These are phyloP conservation scores for Melangyna quadrimaculata DNA, from an alignment of 2,888 invertebrate genomes.

Conservation along the genomic window DNA sequence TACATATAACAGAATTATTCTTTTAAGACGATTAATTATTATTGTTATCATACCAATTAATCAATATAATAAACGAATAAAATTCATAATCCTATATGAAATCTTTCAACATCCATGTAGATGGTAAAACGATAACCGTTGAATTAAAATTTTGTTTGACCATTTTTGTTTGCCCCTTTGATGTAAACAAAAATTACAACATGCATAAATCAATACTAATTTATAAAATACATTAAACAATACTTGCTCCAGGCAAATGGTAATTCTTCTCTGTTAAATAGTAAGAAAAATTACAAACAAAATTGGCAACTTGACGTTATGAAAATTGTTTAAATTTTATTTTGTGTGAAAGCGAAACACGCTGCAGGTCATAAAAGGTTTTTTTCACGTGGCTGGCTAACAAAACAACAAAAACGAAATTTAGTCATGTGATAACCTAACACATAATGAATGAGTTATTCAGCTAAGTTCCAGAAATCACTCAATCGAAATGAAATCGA, in stretches of 20 bases:
- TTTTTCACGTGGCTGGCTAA: neutral
- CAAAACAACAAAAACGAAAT: neutral
- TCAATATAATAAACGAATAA: neutral
- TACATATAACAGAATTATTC: no score
- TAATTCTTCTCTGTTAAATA: neutral
- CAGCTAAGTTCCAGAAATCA: no score
- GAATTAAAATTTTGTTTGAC: neutral
- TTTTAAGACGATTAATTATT: neutral
- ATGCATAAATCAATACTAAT: neutral
- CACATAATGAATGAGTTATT: no score
- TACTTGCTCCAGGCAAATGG: neutral
- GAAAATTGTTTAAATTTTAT: neutral
- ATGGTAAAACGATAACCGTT: neutral
- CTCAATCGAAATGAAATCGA: no score
- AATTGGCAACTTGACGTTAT: neutral
- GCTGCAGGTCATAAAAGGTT: neutral
- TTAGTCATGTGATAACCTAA: conserved; percentile 34
- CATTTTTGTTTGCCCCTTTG: neutral
- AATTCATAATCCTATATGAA: neutral
- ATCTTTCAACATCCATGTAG: neutral
- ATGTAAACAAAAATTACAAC: neutral
- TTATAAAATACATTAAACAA: neutral
- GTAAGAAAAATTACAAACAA: neutral
- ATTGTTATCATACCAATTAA: neutral
- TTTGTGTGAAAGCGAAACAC: neutral